Percentiles rank a stretch among this genome's conserved stretches.
Evolutionary conservation across 2,888 invertebrate species (phyloP).

Genomic region (Desoria tigrina): DNA sequence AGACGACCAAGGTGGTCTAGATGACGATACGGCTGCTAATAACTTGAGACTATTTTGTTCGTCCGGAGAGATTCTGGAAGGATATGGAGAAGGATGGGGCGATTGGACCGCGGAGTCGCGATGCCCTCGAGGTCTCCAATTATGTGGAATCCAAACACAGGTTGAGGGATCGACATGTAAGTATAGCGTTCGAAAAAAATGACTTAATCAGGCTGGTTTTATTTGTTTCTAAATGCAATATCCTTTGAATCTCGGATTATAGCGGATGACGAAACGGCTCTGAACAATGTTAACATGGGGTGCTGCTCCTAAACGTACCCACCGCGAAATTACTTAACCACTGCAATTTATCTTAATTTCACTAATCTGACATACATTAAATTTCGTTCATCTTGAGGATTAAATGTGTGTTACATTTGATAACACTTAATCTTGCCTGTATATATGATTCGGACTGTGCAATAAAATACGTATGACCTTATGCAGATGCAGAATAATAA

Average conservation of each 20-base stretch:
- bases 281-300: background rate
- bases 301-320: background rate
- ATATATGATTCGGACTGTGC: too few relatives aligned
- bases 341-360: too few relatives aligned
- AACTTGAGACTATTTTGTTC: conserved; percentile 35
- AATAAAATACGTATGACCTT: too few relatives aligned
- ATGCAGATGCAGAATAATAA: too few relatives aligned
- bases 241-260: too few relatives aligned
- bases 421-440: too few relatives aligned
- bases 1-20: conserved; percentile 31
- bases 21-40: conserved; percentile 48
- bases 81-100: conserved; percentile 42
- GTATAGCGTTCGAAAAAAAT: background rate
- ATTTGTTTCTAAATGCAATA: too few relatives aligned
- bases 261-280: background rate
- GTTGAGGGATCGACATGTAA: conserved; percentile 26
- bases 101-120: conserved; percentile 38
- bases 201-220: too few relatives aligned
- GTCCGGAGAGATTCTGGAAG: conserved; percentile 25
- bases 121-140: conserved; percentile 36
- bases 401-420: too few relatives aligned
- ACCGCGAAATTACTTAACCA: background rate
- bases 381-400: too few relatives aligned
- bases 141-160: conserved; percentile 47
- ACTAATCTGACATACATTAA: too few relatives aligned